Evolutionary conservation across 2,888 invertebrate species (phyloP).

Genomic region (Cremastinae sp.): DNA sequence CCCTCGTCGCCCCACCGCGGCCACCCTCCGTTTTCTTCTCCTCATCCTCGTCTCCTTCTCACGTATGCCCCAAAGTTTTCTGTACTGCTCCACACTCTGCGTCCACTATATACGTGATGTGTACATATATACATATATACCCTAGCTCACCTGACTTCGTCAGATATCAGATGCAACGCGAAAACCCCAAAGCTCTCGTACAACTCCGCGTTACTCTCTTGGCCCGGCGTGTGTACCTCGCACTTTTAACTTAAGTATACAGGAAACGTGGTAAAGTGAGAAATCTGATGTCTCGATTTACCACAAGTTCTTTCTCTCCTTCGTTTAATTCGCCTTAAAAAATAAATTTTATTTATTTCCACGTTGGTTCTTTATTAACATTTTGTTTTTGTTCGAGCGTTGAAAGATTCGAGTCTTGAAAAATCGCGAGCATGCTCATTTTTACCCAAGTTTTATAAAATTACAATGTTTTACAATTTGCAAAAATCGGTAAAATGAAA

Average conservation of each 20-base stretch:
- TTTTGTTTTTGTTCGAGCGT: too few species aligned
- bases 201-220: conserved; percentile 1
- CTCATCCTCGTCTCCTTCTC: not conserved
- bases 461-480: too few species aligned
- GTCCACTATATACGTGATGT: not conserved
- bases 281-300: not conserved
- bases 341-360: too few species aligned
- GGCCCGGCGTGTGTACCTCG: conserved; percentile 4
- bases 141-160: conserved; percentile 52
- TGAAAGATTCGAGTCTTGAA: too few species aligned
- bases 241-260: conserved; percentile 13
- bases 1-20: not conserved
- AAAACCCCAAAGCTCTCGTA: conserved; percentile 35
- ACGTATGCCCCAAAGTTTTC: conserved; percentile 36
- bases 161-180: conserved; percentile 59
- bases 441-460: too few species aligned
- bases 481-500: too few species aligned
- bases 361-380: too few species aligned
- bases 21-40: not conserved
- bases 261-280: not conserved
- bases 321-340: too few species aligned
- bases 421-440: too few species aligned
- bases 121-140: conserved; percentile 18
- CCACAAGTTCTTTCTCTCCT: not conserved
- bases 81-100: conserved; percentile 9